Percentiles rank a stretch among this genome's conserved stretches.
These are phyloP conservation scores for Podabrus alpinus DNA, from an alignment of 2,888 invertebrate species.

Conservation along the genomic window DNA sequence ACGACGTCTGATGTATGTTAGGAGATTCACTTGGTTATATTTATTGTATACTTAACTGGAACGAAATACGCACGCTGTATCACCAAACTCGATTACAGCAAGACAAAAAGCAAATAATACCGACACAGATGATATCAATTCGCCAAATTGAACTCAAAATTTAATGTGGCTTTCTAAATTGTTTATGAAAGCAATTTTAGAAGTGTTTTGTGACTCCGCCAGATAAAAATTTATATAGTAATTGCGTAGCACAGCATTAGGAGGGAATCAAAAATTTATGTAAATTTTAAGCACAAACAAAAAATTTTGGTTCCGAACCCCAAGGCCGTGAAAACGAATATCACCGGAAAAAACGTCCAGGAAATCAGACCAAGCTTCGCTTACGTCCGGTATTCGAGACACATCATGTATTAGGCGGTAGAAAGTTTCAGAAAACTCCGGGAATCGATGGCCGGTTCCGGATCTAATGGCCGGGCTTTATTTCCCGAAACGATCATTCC, in stretches of 20 bases:
- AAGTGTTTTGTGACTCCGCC: constrained; percentile 29
- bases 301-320: neutral
- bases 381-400: constrained; percentile 49
- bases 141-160: constrained; percentile 30
- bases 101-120: constrained; percentile 42
- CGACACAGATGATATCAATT: constrained; percentile 35
- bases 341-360: constrained; percentile 42
- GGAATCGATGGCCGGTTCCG: constrained; percentile 45
- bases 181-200: constrained; percentile 37
- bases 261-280: neutral
- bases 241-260: neutral
- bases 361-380: constrained; percentile 41
- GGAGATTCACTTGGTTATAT: constrained; percentile 53
- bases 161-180: constrained; percentile 31
- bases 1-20: constrained; percentile 52
- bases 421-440: constrained; percentile 27
- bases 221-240: neutral
- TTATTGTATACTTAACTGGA: constrained; percentile 56
- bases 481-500: constrained; percentile 51
- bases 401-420: constrained; percentile 40
- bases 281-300: neutral
- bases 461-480: constrained; percentile 51
- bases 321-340: constrained; percentile 24
- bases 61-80: constrained; percentile 45
- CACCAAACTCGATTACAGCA: constrained; percentile 44